Conservation (phyloP, 2,113 vertebrate species). For the Camelus bactrianus region DNA sequence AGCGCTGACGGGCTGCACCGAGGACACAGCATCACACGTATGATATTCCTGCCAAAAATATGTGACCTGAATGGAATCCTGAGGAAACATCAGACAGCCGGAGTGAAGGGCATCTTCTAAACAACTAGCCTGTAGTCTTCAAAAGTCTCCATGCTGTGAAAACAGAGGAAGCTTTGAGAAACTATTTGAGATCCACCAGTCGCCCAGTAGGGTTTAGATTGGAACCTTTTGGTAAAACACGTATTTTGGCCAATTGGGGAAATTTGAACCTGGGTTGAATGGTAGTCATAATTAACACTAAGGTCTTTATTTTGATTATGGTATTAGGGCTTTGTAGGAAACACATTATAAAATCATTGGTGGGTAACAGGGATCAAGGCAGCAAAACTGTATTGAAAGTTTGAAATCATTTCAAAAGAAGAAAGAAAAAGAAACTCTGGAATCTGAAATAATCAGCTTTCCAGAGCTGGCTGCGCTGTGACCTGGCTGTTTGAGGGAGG, state of each 20-base stretch:
- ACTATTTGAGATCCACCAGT: background rate
- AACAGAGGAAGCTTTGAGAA: background rate
- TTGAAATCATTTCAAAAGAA: background rate
- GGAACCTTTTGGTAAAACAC: background rate
- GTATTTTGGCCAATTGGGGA: background rate
- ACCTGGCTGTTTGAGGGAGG: background rate
- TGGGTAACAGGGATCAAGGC: background rate
- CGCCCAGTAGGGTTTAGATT: background rate
- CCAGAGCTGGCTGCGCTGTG: background rate
- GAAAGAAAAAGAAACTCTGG: background rate
- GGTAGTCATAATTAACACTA: background rate
- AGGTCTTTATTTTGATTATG: constrained; percentile 12
- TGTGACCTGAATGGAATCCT: background rate
- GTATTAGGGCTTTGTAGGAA: background rate
- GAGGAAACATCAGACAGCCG: background rate
- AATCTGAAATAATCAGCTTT: background rate
- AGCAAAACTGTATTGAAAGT: background rate
- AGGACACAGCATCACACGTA: background rate
- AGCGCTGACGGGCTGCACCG: accelerated
- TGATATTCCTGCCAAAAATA: background rate
- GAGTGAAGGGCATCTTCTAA: background rate
- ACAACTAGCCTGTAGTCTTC: background rate
- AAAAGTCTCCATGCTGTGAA: background rate
- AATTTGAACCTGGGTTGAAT: background rate
- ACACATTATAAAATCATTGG: background rate